phyloP scores from a whole-genome alignment of 1,140 invertebrate genomes.

The Penaeus indicus region DNA sequence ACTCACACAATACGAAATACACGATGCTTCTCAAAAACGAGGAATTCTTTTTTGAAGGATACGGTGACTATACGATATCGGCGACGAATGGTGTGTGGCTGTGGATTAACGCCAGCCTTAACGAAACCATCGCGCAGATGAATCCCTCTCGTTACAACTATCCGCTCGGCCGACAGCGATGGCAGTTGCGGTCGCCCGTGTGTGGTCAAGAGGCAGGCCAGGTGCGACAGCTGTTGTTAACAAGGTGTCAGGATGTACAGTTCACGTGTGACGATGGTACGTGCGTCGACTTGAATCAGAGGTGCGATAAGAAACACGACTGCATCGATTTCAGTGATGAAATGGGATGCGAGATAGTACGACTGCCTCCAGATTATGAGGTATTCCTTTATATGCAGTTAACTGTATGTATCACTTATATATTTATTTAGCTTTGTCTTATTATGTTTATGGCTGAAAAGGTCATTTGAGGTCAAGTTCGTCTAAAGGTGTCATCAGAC shows the following conservation, averaged over 20 bases:
- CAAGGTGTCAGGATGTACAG: conserved; percentile 65
- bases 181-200: conserved; percentile 1
- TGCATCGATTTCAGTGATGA: conserved; percentile 83
- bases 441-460: too few species aligned
- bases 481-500: too few species aligned
- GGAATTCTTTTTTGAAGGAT: too few species aligned
- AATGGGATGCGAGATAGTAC: conserved; percentile 71
- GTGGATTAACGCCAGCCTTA: too few species aligned
- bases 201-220: conserved; percentile 3
- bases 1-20: too few species aligned
- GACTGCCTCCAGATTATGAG: conserved; percentile 26
- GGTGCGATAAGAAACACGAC: conserved; percentile 78
- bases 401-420: not conserved
- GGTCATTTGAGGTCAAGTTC: too few species aligned
- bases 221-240: conserved; percentile 21
- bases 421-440: too few species aligned
- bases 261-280: conserved; percentile 70
- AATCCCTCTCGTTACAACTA: too few species aligned
- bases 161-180: not conserved
- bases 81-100: too few species aligned
- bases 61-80: too few species aligned
- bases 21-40: too few species aligned
- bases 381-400: not conserved
- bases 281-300: conserved; percentile 70
- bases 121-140: too few species aligned